Evolutionary conservation across 1,140 invertebrate species (phyloP).

Genomic region (Eumeta japonica): DNA sequence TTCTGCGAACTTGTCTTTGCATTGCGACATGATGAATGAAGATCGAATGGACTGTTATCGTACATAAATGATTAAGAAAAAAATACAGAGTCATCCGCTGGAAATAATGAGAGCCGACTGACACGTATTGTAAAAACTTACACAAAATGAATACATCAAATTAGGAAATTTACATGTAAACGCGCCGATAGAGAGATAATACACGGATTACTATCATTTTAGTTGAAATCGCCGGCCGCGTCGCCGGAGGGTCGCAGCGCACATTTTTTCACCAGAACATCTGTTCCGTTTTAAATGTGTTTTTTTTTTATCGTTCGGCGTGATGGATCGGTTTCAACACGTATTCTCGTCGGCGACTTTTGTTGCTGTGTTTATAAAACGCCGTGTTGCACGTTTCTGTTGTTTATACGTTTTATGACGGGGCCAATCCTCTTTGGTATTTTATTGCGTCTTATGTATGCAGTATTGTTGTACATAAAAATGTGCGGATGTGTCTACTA

Average conservation of each 20-base stretch:
- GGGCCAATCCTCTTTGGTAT: too few relatives aligned
- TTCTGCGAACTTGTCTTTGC: too few relatives aligned
- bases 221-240: slow-evolving; percentile 39
- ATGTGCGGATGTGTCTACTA: too few relatives aligned
- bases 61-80: too few relatives aligned
- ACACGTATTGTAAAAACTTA: slow-evolving; percentile 45
- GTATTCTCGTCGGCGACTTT: slow-evolving; percentile 50
- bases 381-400: too few relatives aligned
- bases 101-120: too few relatives aligned
- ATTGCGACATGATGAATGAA: too few relatives aligned
- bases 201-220: slow-evolving; percentile 44
- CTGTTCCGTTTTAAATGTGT: slow-evolving; percentile 52
- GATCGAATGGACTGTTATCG: too few relatives aligned
- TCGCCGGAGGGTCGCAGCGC: slow-evolving; percentile 29
- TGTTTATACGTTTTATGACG: too few relatives aligned
- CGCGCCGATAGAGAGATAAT: slow-evolving; percentile 34
- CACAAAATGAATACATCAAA: slow-evolving; percentile 37
- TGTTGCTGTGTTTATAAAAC: slow-evolving; percentile 53
- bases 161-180: slow-evolving; percentile 48
- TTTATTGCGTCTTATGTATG: too few relatives aligned
- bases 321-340: slow-evolving; percentile 58
- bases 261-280: slow-evolving; percentile 50
- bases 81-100: too few relatives aligned
- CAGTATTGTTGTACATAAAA: too few relatives aligned
- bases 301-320: slow-evolving; percentile 55